phyloP scores from a whole-genome alignment of 2,888 invertebrate genomes.

The Dorcus hopei region DNA sequence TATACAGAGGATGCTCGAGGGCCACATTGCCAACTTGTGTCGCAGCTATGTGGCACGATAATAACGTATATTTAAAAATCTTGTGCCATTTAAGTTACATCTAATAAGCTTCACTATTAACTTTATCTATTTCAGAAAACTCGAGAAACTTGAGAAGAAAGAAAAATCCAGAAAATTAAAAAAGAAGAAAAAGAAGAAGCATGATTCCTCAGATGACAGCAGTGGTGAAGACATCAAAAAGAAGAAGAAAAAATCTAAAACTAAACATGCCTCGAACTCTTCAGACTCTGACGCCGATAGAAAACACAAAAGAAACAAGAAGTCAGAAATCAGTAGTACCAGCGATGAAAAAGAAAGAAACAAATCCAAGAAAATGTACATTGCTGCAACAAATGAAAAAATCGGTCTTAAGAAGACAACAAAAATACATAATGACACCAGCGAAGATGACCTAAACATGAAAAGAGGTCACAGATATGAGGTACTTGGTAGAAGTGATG shows the following conservation, averaged over 20 bases:
- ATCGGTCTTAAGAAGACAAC: not conserved
- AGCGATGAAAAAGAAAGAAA: not conserved
- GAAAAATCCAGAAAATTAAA: slow-evolving; percentile 30
- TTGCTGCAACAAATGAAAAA: not conserved
- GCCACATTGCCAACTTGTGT: too few species aligned
- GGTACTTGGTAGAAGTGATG: too few species aligned
- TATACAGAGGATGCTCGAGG: too few species aligned
- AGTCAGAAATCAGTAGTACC: not conserved
- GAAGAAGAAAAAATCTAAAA: not conserved
- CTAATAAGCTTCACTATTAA: too few species aligned
- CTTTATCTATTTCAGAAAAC: slow-evolving; percentile 53
- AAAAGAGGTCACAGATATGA: too few species aligned
- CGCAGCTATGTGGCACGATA: too few species aligned
- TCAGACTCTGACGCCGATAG: slow-evolving; percentile 1
- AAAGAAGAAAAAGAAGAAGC: not conserved
- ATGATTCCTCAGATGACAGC: not conserved
- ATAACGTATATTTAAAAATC: too few species aligned
- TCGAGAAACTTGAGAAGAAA: slow-evolving; percentile 63
- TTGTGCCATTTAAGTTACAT: too few species aligned
- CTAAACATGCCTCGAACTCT: not conserved
- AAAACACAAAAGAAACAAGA: not conserved
- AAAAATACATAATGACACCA: not conserved
- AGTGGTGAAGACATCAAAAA: not conserved
- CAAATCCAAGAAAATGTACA: not conserved
- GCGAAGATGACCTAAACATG: too few species aligned